These are phyloP conservation scores for Aphodius sticticus DNA, from an alignment of 2,888 invertebrate species.

Conservation along the genomic window DNA sequence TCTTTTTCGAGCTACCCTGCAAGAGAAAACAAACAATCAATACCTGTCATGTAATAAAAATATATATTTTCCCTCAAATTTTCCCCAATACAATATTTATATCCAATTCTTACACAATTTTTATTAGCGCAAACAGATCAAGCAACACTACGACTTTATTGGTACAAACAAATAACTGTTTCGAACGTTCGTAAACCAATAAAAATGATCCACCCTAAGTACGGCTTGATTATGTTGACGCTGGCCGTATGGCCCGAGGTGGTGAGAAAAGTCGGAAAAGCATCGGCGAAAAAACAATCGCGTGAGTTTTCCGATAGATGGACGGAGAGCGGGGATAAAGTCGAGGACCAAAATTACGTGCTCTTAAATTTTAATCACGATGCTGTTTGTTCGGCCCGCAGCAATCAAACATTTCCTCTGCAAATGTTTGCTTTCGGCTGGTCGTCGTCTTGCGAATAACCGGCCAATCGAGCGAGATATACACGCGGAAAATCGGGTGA, in stretches of 20 bases:
- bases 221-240: background rate
- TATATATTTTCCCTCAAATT: background rate
- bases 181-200: background rate
- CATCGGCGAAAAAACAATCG: background rate
- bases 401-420: background rate
- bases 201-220: background rate
- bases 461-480: background rate
- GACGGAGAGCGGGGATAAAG: background rate
- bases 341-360: background rate
- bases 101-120: background rate
- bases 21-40: slow-evolving; percentile 51
- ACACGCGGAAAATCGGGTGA: background rate
- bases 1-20: slow-evolving; percentile 72
- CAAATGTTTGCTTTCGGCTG: background rate
- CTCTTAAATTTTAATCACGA: background rate
- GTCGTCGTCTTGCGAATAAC: background rate
- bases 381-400: background rate
- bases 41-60: background rate
- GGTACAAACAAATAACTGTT: background rate
- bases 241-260: background rate
- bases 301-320: background rate
- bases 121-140: background rate
- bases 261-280: background rate
- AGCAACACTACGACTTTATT: background rate
- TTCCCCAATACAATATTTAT: background rate